phyloP scores from a whole-genome alignment of 2,888 invertebrate species.

The Buathra laborator region DNA sequence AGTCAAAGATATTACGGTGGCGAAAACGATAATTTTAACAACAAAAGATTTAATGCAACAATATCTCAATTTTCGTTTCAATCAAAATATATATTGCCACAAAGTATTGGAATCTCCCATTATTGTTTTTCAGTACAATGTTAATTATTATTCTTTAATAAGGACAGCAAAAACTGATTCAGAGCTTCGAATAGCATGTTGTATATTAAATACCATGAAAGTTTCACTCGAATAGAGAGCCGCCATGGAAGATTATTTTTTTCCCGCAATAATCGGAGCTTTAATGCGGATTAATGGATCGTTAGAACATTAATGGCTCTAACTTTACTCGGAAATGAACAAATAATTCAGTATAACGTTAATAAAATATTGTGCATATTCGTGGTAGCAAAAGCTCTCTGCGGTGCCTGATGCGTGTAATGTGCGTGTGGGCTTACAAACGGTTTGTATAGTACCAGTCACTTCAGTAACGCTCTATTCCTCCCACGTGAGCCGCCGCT shows the following conservation, averaged over 20 bases:
- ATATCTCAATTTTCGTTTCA: not conserved
- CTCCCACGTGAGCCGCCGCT: constrained; percentile 25
- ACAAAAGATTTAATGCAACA: not conserved
- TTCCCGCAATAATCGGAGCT: not conserved
- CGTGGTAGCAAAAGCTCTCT: constrained; percentile 4
- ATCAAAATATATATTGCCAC: too few relatives aligned
- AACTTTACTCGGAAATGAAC: not conserved
- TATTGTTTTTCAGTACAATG: too few relatives aligned
- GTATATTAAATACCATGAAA: too few relatives aligned
- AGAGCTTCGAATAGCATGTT: too few relatives aligned
- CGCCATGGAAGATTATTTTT: not conserved
- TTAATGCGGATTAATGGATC: constrained; percentile 1
- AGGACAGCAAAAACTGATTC: too few relatives aligned
- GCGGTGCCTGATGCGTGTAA: constrained; percentile 22
- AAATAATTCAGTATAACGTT: not conserved
- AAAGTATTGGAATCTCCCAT: too few relatives aligned
- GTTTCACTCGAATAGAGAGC: not conserved
- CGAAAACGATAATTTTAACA: not conserved
- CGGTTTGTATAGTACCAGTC: not conserved
- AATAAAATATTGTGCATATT: constrained; percentile 28
- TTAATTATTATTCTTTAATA: too few relatives aligned
- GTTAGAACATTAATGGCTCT: not conserved
- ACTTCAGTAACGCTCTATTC: constrained; percentile 23
- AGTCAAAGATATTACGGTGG: not conserved
- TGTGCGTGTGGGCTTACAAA: constrained; percentile 1